Percentiles rank a stretch among this genome's conserved stretches.
phyloP scores from a whole-genome alignment of 2,888 invertebrate genomes.

The Tachina grossa region DNA sequence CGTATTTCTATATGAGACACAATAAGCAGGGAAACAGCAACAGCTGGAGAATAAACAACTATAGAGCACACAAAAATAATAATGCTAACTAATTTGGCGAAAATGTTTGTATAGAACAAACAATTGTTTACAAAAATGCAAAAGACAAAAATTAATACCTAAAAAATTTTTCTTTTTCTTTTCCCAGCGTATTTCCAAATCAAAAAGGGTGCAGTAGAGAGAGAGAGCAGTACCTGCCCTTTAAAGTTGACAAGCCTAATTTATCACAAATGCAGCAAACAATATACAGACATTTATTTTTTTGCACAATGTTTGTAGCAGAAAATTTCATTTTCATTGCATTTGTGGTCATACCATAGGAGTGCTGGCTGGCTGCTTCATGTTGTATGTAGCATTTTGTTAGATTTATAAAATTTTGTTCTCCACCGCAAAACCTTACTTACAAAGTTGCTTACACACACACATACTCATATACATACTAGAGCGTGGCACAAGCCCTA shows the following conservation, averaged over 20 bases:
- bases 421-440: conserved; percentile 39
- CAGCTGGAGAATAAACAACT: background rate
- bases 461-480: conserved; percentile 3
- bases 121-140: conserved; percentile 61
- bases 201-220: conserved; percentile 47
- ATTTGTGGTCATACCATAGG: conserved; percentile 64
- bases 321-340: conserved; percentile 67
- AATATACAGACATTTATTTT: conserved; percentile 60
- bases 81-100: conserved; percentile 71
- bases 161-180: conserved; percentile 49
- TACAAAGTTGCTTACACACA: conserved; percentile 1
- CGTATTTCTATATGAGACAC: background rate
- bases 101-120: conserved; percentile 67
- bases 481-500: no score
- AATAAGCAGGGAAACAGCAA: background rate
- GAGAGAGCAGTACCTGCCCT: conserved; percentile 31
- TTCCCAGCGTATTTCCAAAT: background rate
- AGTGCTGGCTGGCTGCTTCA: conserved; percentile 26
- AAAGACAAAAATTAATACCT: conserved; percentile 59
- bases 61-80: conserved; percentile 21
- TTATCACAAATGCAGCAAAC: conserved; percentile 77
- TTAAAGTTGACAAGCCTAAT: conserved; percentile 81
- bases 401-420: conserved; percentile 37
- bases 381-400: conserved; percentile 32
- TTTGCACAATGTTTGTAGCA: conserved; percentile 37